These are phyloP conservation scores for Picathartes gymnocephalus DNA, from an alignment of 2,113 vertebrate species.

Conservation along the genomic window DNA sequence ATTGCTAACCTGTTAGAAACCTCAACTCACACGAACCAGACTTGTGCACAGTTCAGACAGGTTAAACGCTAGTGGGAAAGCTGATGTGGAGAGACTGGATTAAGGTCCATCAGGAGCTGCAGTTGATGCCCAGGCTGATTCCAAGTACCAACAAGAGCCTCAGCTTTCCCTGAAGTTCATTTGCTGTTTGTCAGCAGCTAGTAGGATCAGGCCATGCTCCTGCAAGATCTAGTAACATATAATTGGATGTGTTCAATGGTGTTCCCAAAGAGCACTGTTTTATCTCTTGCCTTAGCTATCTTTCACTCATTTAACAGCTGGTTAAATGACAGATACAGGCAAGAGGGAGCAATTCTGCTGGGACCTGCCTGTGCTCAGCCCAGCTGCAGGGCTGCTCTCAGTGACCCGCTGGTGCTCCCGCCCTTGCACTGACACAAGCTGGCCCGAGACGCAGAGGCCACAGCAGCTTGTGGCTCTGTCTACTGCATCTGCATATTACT, in stretches of 20 bases:
- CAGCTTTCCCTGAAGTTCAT: neutral
- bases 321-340: neutral
- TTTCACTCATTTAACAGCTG: neutral
- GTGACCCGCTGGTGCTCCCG: neutral
- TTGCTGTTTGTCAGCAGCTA: neutral
- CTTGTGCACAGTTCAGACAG: neutral
- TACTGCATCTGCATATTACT: rapidly evolving
- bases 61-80: neutral
- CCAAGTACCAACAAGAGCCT: neutral
- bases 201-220: neutral
- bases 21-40: neutral
- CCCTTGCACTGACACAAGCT: rapidly evolving
- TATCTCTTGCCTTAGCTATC: neutral
- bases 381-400: neutral
- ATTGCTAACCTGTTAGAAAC: neutral
- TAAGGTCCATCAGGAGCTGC: neutral
- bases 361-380: neutral
- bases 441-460: neutral
- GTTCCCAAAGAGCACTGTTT: neutral
- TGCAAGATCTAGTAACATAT: neutral
- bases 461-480: rapidly evolving
- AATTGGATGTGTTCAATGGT: neutral
- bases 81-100: neutral
- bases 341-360: neutral
- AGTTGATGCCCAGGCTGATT: neutral